phyloP scores from a whole-genome alignment of 2,113 vertebrate species.

The Lipophrys pholis region DNA sequence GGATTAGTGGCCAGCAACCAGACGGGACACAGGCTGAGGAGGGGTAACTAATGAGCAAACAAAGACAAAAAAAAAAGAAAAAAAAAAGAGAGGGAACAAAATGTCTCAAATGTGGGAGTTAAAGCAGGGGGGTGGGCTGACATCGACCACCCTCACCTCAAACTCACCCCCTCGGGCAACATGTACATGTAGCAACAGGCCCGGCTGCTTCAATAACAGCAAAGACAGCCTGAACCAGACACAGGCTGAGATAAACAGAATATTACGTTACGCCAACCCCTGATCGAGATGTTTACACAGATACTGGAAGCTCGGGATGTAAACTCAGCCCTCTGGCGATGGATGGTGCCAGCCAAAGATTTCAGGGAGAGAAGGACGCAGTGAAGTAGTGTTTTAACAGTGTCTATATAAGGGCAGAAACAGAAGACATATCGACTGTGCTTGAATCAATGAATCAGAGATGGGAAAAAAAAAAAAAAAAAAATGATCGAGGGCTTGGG shows the following conservation, averaged over 20 bases:
- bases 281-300: slow-evolving; percentile 49
- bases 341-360: slow-evolving; percentile 34
- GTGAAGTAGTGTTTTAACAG: slow-evolving; percentile 10
- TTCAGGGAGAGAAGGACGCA: slow-evolving; percentile 18
- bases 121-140: neutral
- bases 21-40: slow-evolving; percentile 24
- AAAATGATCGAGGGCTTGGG: slow-evolving; percentile 1
- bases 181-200: slow-evolving; percentile 53
- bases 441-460: slow-evolving; percentile 17
- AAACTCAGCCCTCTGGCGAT: slow-evolving; percentile 9
- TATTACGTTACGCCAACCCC: slow-evolving; percentile 66
- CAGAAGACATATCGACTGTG: slow-evolving; percentile 13
- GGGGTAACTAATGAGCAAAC: slow-evolving; percentile 20
- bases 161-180: slow-evolving; percentile 27
- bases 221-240: slow-evolving; percentile 44
- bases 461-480: neutral
- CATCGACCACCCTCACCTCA: slow-evolving; percentile 11
- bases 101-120: slow-evolving; percentile 22
- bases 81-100: neutral
- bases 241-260: slow-evolving; percentile 55
- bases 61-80: slow-evolving; percentile 1
- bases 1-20: slow-evolving; percentile 60
- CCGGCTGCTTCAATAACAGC: slow-evolving; percentile 42
- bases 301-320: slow-evolving; percentile 30
- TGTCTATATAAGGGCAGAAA: slow-evolving; percentile 17